Evolutionary conservation across 2,113 vertebrate species (phyloP), one percentile per base, ranked within the genome.

Genomic region (Poeciliopsis retropinna): DNA sequence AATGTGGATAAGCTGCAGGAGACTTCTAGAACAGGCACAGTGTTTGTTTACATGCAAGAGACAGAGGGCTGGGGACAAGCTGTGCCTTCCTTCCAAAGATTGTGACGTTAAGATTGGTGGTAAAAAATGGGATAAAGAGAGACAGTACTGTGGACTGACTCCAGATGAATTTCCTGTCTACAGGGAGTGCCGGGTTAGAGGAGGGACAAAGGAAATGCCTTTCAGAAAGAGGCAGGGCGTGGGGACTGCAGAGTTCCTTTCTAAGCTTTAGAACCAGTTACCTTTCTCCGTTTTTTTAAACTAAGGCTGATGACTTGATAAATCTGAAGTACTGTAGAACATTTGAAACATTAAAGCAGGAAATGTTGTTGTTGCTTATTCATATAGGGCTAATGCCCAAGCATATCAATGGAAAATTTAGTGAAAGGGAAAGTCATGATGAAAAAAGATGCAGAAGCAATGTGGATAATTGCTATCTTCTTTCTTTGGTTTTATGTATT

Each of bases 81-180:
- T 86, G 90, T 88, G 82, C 89, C 69, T 62, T 78, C 37, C 41
- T 87, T 79, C 69, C 69, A 73, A 57, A 76, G 76, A 85, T 54
- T 70, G 80, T 44, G 64, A 30, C 31, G 70, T 78, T 54, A 47
- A 73, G 75, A 81, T 77, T 47, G 37, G 84, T 77, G 79, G 83
- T 29, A 31, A 81, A 85, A 61, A 79, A 37, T 37, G 60, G 15
- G 70, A 30, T 27, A 60, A 82, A 73, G 39, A 54, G 70, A 87
- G 82, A 80, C n/a, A 0, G 32, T 17, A 80, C 70, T 84, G 82
- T 91, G 87, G 88, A 88, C 39, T 1, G 1, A 29, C 37, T 90
- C 88, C 87, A 54, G 60, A 41, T 63, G 71, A 61, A 68, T 94
- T 95, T 89, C 96, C 96, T 96, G 95, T 95, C 95, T 86, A 92